Base-by-base conservation (phyloP, 2,113 vertebrate species). In the Oplegnathus fasciatus region DNA sequence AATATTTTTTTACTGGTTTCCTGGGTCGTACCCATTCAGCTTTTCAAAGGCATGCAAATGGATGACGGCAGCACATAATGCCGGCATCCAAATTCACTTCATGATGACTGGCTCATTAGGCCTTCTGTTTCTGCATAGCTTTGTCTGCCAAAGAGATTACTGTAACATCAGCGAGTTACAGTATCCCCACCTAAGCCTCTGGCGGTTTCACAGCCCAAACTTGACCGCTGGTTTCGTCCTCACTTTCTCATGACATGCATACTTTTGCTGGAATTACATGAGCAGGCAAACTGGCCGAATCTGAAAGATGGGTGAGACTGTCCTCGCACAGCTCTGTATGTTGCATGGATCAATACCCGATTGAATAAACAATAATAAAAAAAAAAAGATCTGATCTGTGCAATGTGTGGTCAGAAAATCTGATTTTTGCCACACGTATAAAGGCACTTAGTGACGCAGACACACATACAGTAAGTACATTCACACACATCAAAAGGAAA, bases 1-100 rank as follows among this genome's bases (percentile, higher is more conserved):
- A 91, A 91, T 93, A 6, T 83, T 92, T 86, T 68, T 90, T 86
- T 93, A 95, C 95, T 82, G 93, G 95, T 94, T 96, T 96, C 95
- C 95, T 94, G 92, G 55, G 92, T 77, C 22, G 86, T 58, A 18
- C 91, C 92, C 88, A 91, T 94, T 95, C 89, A 94, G 86, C 89
- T 89, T 92, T 94, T 95, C 92, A 95, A 92, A 88, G 87, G 65
- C 80, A 96, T 95, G 95, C 95, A 96, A 96, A 96, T 95, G 73
- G 71, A 48, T 32, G 86, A 30, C 57, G 58, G 82, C 61, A 58
- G 84, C 78, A 62, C 75, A 88, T 73, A 92, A 88, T 24, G 61
- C 62, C 22, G 28, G 70, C 89, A 87, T 91, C 89, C 90, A 89
- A 88, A 92, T 80, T 78, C 80, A 66, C 86, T 75, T 32, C 54